A percentile compares a stretch with the other conserved stretches of the same genome.
Conservation (phyloP, 2,888 invertebrate species). For the Drosophila mayaguana region DNA sequence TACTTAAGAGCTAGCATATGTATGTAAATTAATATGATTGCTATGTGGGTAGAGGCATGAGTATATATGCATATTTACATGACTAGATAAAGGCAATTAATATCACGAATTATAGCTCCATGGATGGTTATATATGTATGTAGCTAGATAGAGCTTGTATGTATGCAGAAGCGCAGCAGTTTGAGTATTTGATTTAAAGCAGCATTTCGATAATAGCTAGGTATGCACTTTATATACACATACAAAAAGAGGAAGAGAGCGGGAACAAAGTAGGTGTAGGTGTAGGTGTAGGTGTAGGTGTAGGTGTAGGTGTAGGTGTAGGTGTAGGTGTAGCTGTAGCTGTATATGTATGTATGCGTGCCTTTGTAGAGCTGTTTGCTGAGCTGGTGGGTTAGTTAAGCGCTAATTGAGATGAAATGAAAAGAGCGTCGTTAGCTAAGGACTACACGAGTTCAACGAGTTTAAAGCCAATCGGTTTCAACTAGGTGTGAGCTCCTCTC, state of each 20-base stretch:
- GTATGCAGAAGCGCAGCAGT: slow-evolving; percentile 32
- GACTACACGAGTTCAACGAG: slow-evolving; percentile 1
- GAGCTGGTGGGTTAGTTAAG: slow-evolving; percentile 23
- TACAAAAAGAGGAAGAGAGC: neutral
- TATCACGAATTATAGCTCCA: neutral
- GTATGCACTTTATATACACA: slow-evolving; percentile 15
- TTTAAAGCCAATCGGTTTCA: slow-evolving; percentile 67
- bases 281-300: neutral
- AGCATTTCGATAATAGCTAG: slow-evolving; percentile 23
- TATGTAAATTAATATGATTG: neutral
- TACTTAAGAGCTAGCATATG: slow-evolving; percentile 4
- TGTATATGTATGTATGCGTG: too few relatives aligned
- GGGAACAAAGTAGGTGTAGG: neutral
- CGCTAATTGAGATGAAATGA: slow-evolving; percentile 33
- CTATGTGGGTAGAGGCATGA: slow-evolving; percentile 2
- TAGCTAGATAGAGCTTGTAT: neutral
- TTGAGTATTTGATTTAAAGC: slow-evolving; percentile 19
- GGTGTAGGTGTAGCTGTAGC: neutral
- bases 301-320: neutral
- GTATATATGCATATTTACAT: slow-evolving; percentile 18
- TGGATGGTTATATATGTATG: neutral
- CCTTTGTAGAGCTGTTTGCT: neutral
- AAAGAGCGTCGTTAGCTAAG: slow-evolving; percentile 6
- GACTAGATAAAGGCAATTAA: slow-evolving; percentile 13
- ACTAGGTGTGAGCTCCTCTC: slow-evolving; percentile 67